Conservation (phyloP, 2,888 invertebrate genomes). For the Doris montereyensis region DNA sequence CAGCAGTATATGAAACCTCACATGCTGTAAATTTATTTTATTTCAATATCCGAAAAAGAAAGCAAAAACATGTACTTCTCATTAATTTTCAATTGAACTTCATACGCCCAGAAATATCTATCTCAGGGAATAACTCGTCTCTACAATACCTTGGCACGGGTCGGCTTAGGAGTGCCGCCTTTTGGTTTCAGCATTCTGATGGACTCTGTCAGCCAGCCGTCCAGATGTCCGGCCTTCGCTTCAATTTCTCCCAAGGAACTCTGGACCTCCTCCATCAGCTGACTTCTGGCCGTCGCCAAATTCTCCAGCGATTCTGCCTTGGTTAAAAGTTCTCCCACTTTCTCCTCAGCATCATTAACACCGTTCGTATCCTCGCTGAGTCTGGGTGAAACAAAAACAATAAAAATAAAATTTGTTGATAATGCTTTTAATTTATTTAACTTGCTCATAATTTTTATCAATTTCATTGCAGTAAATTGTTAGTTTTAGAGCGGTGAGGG, state of each 20-base stretch:
- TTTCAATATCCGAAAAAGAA: no score
- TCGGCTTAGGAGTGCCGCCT: constrained; percentile 55
- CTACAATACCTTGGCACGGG: constrained; percentile 51
- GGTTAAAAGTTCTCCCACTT: constrained; percentile 48
- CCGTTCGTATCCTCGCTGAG: constrained; percentile 56
- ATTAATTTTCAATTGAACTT: no score
- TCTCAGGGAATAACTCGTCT: no score
- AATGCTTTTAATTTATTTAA: no score
- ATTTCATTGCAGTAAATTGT: no score
- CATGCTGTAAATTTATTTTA: no score
- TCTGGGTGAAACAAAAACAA: constrained; percentile 36
- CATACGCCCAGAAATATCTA: no score
- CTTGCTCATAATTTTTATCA: no score
- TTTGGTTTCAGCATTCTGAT: constrained; percentile 63
- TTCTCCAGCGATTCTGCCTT: constrained; percentile 56
- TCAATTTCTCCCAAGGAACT: constrained; percentile 56
- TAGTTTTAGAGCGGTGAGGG: no score
- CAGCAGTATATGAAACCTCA: no score
- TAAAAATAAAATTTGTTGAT: no score
- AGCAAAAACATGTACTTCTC: no score
- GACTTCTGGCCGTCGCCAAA: constrained; percentile 53
- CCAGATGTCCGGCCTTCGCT: constrained; percentile 55
- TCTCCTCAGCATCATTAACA: constrained; percentile 54
- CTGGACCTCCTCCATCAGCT: constrained; percentile 59
- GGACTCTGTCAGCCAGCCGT: constrained; percentile 65